Percentiles rank a stretch among this genome's conserved stretches.
Evolutionary conservation across 2,888 invertebrate species (phyloP).

Genomic region (Amblyjoppa fuscipennis): DNA sequence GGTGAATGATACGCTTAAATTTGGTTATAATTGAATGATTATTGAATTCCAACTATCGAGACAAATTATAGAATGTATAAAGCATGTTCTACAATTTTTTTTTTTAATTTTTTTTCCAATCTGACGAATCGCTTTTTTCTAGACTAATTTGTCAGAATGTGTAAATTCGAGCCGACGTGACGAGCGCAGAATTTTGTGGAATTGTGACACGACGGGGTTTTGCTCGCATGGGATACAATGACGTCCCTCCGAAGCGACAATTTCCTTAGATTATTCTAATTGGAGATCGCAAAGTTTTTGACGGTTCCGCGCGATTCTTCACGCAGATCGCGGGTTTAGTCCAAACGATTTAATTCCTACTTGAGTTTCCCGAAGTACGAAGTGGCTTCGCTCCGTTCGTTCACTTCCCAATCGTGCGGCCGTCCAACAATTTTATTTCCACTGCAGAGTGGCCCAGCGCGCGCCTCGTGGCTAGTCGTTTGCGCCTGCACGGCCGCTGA

Average conservation of each 20-base stretch:
- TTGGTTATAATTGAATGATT: too few species aligned
- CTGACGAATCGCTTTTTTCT: too few species aligned
- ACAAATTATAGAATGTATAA: too few species aligned
- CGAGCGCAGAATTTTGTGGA: too few species aligned
- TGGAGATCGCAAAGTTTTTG: slow-evolving; percentile 5
- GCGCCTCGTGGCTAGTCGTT: slow-evolving; percentile 9
- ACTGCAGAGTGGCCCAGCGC: slow-evolving; percentile 35
- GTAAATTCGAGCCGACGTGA: too few species aligned
- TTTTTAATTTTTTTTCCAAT: too few species aligned
- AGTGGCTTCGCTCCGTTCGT: background rate
- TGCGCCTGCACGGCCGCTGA: slow-evolving; percentile 30
- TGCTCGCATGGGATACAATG: background rate
- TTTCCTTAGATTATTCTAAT: slow-evolving; percentile 30
- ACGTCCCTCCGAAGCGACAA: background rate
- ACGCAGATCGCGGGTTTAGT: slow-evolving; percentile 26
- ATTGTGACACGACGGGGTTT: too few species aligned
- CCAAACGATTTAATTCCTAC: slow-evolving; percentile 56
- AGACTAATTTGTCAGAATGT: too few species aligned
- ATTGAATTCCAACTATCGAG: too few species aligned
- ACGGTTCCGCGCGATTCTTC: slow-evolving; percentile 33
- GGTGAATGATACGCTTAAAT: too few species aligned
- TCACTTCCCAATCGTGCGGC: slow-evolving; percentile 27
- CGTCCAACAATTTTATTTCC: slow-evolving; percentile 55
- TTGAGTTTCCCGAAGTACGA: slow-evolving; percentile 48
- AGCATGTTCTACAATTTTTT: too few species aligned